A percentile compares a stretch with the other conserved stretches of the same genome.
Conservation (phyloP, 1,140 invertebrate species). For the Danaus plexippus region DNA sequence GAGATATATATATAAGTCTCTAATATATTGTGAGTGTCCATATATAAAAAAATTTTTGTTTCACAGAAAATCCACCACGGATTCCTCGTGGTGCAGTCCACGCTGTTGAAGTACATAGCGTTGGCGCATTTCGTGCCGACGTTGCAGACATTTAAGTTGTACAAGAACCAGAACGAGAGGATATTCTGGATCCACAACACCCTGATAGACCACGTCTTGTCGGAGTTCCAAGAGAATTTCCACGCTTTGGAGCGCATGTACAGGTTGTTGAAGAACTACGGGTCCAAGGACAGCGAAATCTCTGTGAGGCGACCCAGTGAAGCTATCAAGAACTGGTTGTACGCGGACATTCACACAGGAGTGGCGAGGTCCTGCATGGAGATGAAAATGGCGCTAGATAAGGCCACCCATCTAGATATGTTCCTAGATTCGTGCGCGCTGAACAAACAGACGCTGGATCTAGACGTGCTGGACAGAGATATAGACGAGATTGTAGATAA, state of each 20-base stretch:
- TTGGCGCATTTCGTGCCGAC: constrained; percentile 49
- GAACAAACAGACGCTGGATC: constrained; percentile 46
- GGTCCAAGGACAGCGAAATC: constrained; percentile 28
- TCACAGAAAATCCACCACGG: constrained; percentile 67
- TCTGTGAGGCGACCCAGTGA: constrained; percentile 35
- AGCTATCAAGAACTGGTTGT: constrained; percentile 44
- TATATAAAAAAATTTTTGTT: constrained; percentile 6
- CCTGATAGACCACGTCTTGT: constrained; percentile 37
- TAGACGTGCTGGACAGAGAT: constrained; percentile 48
- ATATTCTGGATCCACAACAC: constrained; percentile 57
- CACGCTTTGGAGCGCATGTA: constrained; percentile 57
- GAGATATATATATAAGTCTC: constrained; percentile 13
- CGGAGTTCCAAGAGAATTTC: constrained; percentile 46
- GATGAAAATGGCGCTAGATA: constrained; percentile 47
- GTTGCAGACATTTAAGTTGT: constrained; percentile 27
- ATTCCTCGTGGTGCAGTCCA: constrained; percentile 63
- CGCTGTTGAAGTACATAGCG: constrained; percentile 56
- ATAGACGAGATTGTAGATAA: constrained; percentile 52
- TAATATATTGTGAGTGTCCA: background rate
- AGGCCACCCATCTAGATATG: constrained; percentile 49
- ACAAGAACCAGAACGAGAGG: constrained; percentile 60
- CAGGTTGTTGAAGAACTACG: constrained; percentile 53
- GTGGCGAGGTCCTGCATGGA: constrained; percentile 49
- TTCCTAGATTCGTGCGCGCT: constrained; percentile 56
- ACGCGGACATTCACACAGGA: constrained; percentile 53